Evolutionary conservation across 2,113 vertebrate species (phyloP), one percentile per base, ranked within the genome.

Genomic region (Laterallus jamaicensis): DNA sequence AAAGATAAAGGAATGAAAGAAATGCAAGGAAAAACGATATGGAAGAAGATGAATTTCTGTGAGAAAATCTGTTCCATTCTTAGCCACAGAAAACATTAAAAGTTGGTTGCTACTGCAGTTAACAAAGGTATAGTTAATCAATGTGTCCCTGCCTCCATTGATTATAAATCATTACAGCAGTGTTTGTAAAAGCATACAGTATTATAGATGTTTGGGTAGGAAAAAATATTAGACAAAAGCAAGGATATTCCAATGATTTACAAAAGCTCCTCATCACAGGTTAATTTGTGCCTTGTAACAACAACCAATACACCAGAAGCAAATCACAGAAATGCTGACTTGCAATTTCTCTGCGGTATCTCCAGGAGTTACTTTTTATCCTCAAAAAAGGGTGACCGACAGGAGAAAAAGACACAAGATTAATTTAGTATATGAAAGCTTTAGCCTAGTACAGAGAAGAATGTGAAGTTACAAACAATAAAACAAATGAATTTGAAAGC

Each of bases 1-100:
- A 91, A 75, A 95, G 92, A 95, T 88, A 95, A 96, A 95, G 73
- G 64, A 75, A 95, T 63, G 79, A 71, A 94, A 92, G 88, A 91
- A 92, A 93, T 75, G 35, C 76, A 70, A 54, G 79, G 29, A 0
- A 58, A 74, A 83, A 73, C 58, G 69, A 82, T 73, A 70, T 5
- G 44, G 84, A 86, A 80, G 70, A 74, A 86, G 88, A 92, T 71
- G 13, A 79, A 95, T 90, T 94, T 94, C 80, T 93, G 44, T 22
- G 32, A 92, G 87, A 77, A 90, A 95, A 60, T 18, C 54, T 88
- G 40, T 66, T 88, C 70, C 64, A 15, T 82, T 85, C 83, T 80
- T 56, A 73, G 74, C 74, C 69, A 55, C 67, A 3, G 0, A 73
- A 86, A 81, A 12, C 58, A 67, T 25, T 76, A 39, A n/a, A 76